Evolutionary conservation across 2,888 invertebrate species (phyloP).

Genomic region (Drosophila acutilabella): DNA sequence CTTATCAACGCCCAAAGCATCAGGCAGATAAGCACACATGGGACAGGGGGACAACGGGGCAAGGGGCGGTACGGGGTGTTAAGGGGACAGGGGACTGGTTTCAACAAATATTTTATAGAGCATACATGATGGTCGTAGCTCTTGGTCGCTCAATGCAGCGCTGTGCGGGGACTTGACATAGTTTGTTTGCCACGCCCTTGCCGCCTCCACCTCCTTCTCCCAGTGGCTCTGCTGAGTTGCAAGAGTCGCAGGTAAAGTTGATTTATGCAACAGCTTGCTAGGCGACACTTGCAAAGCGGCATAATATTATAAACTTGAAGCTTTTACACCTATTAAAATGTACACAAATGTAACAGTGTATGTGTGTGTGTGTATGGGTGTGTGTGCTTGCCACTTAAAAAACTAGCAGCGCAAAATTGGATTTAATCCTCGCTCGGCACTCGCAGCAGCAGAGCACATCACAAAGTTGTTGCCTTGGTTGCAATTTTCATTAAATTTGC

Average conservation of each 20-base stretch:
- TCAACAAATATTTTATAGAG: slow-evolving; percentile 76
- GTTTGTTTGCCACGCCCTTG: slow-evolving; percentile 24
- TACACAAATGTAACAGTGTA: slow-evolving; percentile 45
- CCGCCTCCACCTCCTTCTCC: not conserved
- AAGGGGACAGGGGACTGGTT: slow-evolving; percentile 41
- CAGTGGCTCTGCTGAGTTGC: slow-evolving; percentile 12
- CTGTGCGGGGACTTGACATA: slow-evolving; percentile 54
- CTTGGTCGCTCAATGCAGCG: slow-evolving; percentile 32
- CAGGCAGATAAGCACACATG: slow-evolving; percentile 39
- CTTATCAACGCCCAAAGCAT: slow-evolving; percentile 73
- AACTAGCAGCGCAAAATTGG: slow-evolving; percentile 73
- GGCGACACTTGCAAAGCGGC: slow-evolving; percentile 53
- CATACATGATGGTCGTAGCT: slow-evolving; percentile 57
- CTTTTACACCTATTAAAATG: slow-evolving; percentile 73
- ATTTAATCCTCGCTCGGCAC: slow-evolving; percentile 55
- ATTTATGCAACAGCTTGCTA: slow-evolving; percentile 76
- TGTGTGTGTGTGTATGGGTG: slow-evolving; percentile 10
- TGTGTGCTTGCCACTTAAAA: slow-evolving; percentile 61
- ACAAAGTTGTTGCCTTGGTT: slow-evolving; percentile 31
- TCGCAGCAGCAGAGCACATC: slow-evolving; percentile 9
- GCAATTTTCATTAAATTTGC: slow-evolving; percentile 73
- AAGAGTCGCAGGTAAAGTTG: slow-evolving; percentile 54
- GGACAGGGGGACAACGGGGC: not conserved
- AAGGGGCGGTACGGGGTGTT: not conserved
- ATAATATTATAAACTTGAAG: slow-evolving; percentile 72